Evolutionary conservation across 92 coral and sea anemone genomes (phyloP).

Genomic region (Porites evermanni): DNA sequence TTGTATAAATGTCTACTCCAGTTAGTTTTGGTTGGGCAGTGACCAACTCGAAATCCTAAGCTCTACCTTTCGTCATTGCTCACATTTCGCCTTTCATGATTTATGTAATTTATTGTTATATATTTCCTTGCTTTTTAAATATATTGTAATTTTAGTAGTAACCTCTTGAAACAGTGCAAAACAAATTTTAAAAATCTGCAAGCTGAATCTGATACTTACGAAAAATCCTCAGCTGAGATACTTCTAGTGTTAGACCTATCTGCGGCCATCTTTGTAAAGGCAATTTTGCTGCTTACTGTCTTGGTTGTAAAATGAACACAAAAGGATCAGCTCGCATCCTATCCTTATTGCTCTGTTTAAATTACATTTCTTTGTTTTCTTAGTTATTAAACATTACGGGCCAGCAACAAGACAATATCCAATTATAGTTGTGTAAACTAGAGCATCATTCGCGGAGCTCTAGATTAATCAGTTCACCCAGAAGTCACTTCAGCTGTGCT

Average conservation of each 20-base stretch:
- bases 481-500: neutral
- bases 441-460: neutral
- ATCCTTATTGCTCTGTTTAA: neutral
- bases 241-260: constrained; percentile 6
- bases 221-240: neutral
- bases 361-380: neutral
- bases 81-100: too few species aligned
- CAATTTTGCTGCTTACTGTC: neutral
- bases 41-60: too few species aligned
- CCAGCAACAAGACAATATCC: neutral
- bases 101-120: too few species aligned
- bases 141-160: too few species aligned
- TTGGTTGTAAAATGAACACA: too few species aligned
- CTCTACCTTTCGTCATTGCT: too few species aligned
- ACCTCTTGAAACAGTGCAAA: neutral
- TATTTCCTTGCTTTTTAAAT: too few species aligned
- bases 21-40: too few species aligned
- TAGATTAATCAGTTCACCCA: neutral
- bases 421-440: constrained; percentile 19
- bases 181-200: neutral
- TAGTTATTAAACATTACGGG: neutral
- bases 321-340: neutral
- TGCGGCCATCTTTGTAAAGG: neutral
- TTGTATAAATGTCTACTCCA: too few species aligned
- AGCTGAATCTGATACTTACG: constrained; percentile 5